A percentile compares a stretch with the other conserved stretches of the same genome.
Evolutionary conservation across 2,797 vertebrate species (phyloP).

Genomic region (Acestrorhynchus altus): DNA sequence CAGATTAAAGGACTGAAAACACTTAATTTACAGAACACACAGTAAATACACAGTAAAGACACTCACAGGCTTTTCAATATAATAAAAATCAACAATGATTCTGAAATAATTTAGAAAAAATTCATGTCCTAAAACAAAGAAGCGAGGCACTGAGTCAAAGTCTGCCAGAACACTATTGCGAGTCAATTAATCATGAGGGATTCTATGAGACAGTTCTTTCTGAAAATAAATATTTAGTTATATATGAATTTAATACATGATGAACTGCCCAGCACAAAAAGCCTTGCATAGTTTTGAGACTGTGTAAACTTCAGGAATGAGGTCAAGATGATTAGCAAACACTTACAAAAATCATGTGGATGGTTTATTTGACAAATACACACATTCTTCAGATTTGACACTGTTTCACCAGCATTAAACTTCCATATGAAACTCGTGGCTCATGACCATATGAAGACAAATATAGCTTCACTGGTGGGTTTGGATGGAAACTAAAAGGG

Average conservation of each 20-base stretch:
- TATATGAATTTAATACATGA: background rate
- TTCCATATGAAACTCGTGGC: too few species aligned
- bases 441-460: too few species aligned
- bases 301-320: background rate
- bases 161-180: background rate
- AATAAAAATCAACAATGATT: conserved; percentile 32
- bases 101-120: too few species aligned
- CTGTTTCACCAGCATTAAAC: too few species aligned
- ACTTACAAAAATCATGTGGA: background rate
- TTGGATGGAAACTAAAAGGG: too few species aligned
- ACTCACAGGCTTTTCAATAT: conserved; percentile 19
- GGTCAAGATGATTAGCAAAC: background rate
- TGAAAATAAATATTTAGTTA: conserved; percentile 8
- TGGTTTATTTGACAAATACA: background rate
- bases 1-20: too few species aligned
- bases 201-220: background rate
- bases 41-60: too few species aligned
- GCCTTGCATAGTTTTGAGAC: background rate
- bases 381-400: too few species aligned
- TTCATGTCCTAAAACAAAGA: conserved; percentile 21
- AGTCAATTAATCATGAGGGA: conserved; percentile 25
- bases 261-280: background rate
- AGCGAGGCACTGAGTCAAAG: conserved; percentile 37
- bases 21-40: too few species aligned
- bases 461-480: too few species aligned